Percentiles rank a stretch among this genome's conserved stretches.
Conservation (phyloP, 2,888 invertebrate genomes). For the Folsomia candida region DNA sequence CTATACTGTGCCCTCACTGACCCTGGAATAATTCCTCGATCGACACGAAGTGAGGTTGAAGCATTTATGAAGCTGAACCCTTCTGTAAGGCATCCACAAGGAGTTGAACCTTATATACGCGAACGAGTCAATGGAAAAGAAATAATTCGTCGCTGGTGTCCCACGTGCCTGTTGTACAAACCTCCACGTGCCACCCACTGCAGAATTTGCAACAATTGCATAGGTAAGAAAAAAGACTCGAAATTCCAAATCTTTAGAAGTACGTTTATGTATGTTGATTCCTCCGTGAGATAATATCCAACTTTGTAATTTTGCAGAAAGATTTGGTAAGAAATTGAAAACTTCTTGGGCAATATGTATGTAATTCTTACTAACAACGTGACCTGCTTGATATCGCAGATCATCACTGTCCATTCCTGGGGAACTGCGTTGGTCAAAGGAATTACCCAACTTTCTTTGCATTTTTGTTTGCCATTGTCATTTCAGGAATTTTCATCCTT, state of each 20-base stretch:
- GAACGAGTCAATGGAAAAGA: conserved; percentile 2
- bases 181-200: conserved; percentile 18
- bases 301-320: no score
- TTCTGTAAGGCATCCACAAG: background rate
- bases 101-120: background rate
- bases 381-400: no score
- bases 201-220: conserved; percentile 16
- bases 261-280: no score
- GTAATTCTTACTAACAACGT: no score
- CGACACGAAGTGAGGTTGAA: conserved; percentile 1
- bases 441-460: conserved; percentile 15
- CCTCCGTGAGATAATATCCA: no score
- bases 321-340: no score
- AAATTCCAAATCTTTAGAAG: no score
- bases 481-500: background rate
- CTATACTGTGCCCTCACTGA: conserved; percentile 1
- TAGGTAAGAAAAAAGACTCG: no score
- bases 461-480: background rate
- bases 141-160: conserved; percentile 5
- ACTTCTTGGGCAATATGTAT: no score
- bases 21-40: conserved; percentile 22
- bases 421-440: conserved; percentile 23
- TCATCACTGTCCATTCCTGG: conserved; percentile 23
- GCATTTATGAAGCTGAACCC: background rate
- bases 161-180: conserved; percentile 18